These are phyloP conservation scores for Cynopterus sphinx DNA, from an alignment of 2,797 vertebrate species.

Conservation along the genomic window DNA sequence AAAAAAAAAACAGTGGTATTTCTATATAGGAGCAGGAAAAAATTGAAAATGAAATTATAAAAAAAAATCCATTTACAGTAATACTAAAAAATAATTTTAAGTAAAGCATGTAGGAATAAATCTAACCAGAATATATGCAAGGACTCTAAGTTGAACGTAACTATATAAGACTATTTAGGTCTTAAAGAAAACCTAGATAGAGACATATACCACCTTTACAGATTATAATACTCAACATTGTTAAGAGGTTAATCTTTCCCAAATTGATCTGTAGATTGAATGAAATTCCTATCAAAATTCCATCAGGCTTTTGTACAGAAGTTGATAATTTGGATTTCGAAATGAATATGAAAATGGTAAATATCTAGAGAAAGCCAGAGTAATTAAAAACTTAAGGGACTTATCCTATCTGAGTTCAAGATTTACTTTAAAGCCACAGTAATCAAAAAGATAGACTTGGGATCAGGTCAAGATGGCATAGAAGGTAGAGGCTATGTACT, in stretches of 20 bases:
- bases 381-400: not conserved
- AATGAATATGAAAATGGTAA: not conserved
- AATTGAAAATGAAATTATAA: not conserved
- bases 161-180: not conserved
- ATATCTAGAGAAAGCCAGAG: not conserved
- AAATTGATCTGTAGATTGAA: not conserved
- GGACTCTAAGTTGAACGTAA: not conserved
- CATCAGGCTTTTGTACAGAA: not conserved
- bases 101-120: not conserved
- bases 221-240: not conserved
- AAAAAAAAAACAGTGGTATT: not conserved
- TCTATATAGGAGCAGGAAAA: not conserved
- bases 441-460: not conserved
- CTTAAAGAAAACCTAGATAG: not conserved
- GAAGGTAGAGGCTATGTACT: too few relatives aligned
- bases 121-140: not conserved
- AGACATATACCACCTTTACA: not conserved
- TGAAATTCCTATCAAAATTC: not conserved
- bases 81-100: not conserved
- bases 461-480: not conserved
- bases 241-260: not conserved
- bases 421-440: not conserved
- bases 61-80: not conserved
- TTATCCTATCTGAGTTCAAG: not conserved
- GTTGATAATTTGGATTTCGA: not conserved